Base-by-base conservation (phyloP, 2,888 invertebrate genomes). In the Volucella bombylans region DNA sequence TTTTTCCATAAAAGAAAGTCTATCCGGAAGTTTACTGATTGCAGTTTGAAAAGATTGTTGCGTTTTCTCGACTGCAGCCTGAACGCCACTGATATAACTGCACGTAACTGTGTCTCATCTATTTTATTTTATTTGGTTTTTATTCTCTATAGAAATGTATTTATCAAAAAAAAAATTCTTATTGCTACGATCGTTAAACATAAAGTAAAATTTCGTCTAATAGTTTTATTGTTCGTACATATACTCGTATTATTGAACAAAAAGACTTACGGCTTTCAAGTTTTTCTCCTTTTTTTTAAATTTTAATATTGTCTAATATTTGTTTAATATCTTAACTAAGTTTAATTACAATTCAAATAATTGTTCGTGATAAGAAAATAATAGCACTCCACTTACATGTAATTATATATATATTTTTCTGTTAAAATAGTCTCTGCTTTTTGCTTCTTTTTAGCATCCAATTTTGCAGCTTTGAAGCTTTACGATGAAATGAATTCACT, bases 1-100 rank as follows among this genome's bases (percentile, higher is more conserved):
- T 9, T 50, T 50, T 65, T 65, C 65, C 31, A 65, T 18, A 41
- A 65, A 2, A 50, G 52, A 65, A 38, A 65, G 39, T 65, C 65
- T 65, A 15, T 65, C 43, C 38, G 65, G 50, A 15, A 68, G 55
- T 12, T 68, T 45, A 45, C 14, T n/a, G 38, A 68, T 68, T 43
- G 55, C 12, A 15, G n/a, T n/a, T 38, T 57, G 55, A 6, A 49
- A 67, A 54, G 67, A 39, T 67, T 54, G 50, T 23, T 23, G 23
- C 18, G 54, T 50, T 41, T 45, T 54, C 15, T n/a, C 23, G 14
- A 15, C 67, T 67, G 68, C 55, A 55, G 55, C 15, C 4, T 55
- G 23, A 52, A 65, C 41, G 65, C 65, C n/a, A 47, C 57, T 15
- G 47, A 38, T 4, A 47, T 57, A 38, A 55, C 14, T 38, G 55